Evolutionary conservation across 2,888 invertebrate species (phyloP).

Genomic region (Bombyx huttoni): DNA sequence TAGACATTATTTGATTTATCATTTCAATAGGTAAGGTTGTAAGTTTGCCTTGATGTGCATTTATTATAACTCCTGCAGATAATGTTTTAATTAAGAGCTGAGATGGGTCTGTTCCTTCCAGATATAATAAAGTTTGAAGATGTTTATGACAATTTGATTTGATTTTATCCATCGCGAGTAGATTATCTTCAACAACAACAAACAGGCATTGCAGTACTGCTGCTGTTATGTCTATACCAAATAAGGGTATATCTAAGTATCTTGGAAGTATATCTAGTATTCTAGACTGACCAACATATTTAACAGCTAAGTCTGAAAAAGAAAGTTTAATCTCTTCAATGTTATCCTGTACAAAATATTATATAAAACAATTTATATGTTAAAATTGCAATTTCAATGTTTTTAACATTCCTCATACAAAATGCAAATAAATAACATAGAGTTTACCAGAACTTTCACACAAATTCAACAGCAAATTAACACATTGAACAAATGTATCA

Average conservation of each 20-base stretch:
- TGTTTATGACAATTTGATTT: conserved; percentile 56
- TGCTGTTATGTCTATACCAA: conserved; percentile 70
- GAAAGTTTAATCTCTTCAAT: background rate
- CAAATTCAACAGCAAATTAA: conserved; percentile 78
- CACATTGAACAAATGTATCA: conserved; percentile 78
- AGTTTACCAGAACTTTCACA: conserved; percentile 75
- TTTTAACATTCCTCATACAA: no score
- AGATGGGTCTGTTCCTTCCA: conserved; percentile 50
- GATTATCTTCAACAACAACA: conserved; percentile 81
- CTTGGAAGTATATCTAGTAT: conserved; percentile 73
- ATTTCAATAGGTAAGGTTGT: conserved; percentile 48
- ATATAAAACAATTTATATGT: background rate
- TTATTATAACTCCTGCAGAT: conserved; percentile 72
- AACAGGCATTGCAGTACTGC: conserved; percentile 77
- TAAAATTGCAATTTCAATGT: background rate
- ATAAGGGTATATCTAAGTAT: conserved; percentile 71
- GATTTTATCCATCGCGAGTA: conserved; percentile 67
- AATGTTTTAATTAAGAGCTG: conserved; percentile 67
- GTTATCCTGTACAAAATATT: background rate
- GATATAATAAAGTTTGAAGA: conserved; percentile 42
- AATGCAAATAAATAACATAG: background rate
- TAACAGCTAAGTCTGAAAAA: conserved; percentile 71
- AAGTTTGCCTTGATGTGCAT: conserved; percentile 58
- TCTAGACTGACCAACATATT: conserved; percentile 75
- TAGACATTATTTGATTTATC: conserved; percentile 58